A percentile compares a stretch with the other conserved stretches of the same genome.
Evolutionary conservation across 2,113 vertebrate genomes (phyloP).

Genomic region (Romanogobio albipinnatus): DNA sequence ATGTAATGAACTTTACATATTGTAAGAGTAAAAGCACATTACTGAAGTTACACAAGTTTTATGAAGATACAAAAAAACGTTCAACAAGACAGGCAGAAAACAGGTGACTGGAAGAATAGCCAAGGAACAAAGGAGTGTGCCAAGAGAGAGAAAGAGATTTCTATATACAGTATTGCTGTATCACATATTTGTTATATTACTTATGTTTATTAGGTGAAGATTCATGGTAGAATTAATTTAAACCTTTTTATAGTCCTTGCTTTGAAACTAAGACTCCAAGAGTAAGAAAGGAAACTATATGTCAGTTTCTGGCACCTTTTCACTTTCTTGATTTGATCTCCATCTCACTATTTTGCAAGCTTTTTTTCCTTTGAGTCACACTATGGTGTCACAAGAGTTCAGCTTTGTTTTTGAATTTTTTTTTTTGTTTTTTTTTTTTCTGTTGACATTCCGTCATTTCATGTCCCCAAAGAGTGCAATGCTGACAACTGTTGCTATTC

Average conservation of each 20-base stretch:
- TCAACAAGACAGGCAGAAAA: too few relatives aligned
- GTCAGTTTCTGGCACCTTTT: conserved; percentile 25
- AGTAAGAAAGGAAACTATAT: neutral
- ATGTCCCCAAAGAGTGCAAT: neutral
- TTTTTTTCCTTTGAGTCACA: conserved; percentile 36
- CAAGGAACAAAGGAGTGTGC: too few relatives aligned
- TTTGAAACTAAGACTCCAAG: neutral
- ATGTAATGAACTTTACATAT: neutral
- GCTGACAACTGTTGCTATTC: neutral
- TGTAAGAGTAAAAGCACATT: neutral
- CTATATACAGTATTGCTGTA: too few relatives aligned
- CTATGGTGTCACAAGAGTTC: conserved; percentile 39
- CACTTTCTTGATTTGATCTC: conserved; percentile 37
- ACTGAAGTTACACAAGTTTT: too few relatives aligned
- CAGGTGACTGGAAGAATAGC: too few relatives aligned
- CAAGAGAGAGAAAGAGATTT: too few relatives aligned
- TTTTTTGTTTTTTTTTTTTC: neutral
- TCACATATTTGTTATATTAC: neutral
- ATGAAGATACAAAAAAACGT: too few relatives aligned
- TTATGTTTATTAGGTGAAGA: neutral
- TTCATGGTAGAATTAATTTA: neutral
- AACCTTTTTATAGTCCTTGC: neutral
- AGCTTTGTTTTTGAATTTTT: conserved; percentile 1
- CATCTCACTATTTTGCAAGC: neutral
- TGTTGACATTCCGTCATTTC: conserved; percentile 14